phyloP scores from a whole-genome alignment of 2,113 vertebrate genomes.

The Mustela nigripes region DNA sequence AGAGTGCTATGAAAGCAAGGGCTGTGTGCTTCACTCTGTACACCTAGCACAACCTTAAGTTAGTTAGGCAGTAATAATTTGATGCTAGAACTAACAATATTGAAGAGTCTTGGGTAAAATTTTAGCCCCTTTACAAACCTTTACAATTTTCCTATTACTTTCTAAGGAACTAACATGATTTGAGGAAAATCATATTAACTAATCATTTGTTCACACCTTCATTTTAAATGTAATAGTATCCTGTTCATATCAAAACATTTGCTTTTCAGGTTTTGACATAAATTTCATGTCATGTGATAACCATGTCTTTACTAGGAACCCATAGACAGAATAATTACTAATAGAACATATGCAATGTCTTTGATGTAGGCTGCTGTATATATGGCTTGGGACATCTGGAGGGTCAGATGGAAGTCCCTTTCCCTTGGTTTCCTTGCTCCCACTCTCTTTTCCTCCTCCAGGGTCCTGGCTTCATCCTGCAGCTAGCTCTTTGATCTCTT shows the following conservation, averaged over 20 bases:
- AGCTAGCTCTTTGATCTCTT: neutral
- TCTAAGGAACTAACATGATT: neutral
- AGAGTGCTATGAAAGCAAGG: neutral
- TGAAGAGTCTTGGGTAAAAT: neutral
- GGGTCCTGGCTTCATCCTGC: neutral
- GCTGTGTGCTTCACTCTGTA: fast-evolving
- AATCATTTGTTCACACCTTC: neutral
- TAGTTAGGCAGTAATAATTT: neutral
- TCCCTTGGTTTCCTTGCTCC: neutral
- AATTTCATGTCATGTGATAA: neutral
- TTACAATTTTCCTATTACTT: neutral
- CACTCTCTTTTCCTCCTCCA: neutral
- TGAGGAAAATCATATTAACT: neutral
- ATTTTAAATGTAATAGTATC: neutral
- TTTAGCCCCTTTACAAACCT: neutral
- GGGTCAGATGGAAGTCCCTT: neutral
- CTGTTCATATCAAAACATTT: neutral
- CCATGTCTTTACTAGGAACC: neutral
- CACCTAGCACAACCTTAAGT: neutral
- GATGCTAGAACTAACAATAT: neutral
- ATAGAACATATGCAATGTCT: neutral
- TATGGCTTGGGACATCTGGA: neutral
- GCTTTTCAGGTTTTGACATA: neutral
- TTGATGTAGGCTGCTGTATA: neutral
- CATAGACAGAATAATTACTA: neutral